Conservation (phyloP, 2,113 vertebrate genomes). For the Corythornis vintsioides region DNA sequence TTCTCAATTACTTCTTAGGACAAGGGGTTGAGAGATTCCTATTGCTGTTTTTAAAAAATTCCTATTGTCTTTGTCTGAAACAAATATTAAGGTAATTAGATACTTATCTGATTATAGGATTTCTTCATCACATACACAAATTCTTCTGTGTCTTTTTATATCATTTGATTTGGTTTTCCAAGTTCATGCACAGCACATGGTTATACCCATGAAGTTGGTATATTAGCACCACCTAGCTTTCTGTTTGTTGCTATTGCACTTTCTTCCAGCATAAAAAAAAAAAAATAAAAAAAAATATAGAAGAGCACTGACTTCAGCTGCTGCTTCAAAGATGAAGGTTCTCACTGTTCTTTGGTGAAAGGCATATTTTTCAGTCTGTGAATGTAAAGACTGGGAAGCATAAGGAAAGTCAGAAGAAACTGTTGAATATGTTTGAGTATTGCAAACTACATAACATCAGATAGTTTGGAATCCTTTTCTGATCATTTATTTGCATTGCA, state of each 20-base stretch:
- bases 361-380: background rate
- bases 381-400: background rate
- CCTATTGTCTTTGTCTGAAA: background rate
- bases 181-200: background rate
- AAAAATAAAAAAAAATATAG: background rate
- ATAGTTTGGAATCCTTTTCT: background rate
- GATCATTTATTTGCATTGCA: background rate
- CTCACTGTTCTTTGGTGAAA: background rate
- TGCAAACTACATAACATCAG: background rate
- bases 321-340: background rate
- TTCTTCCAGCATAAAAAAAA: background rate
- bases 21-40: background rate
- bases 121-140: background rate
- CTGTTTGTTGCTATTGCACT: constrained; percentile 11
- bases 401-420: background rate
- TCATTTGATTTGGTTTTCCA: background rate
- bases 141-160: background rate
- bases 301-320: background rate
- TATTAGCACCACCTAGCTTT: constrained; percentile 61
- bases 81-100: background rate
- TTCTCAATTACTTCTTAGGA: background rate
- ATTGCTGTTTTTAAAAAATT: background rate
- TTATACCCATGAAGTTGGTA: background rate
- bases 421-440: background rate
- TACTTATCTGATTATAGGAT: background rate